Evolutionary conservation across 2,113 vertebrate genomes (phyloP).

Genomic region (Mus spicilegus): DNA sequence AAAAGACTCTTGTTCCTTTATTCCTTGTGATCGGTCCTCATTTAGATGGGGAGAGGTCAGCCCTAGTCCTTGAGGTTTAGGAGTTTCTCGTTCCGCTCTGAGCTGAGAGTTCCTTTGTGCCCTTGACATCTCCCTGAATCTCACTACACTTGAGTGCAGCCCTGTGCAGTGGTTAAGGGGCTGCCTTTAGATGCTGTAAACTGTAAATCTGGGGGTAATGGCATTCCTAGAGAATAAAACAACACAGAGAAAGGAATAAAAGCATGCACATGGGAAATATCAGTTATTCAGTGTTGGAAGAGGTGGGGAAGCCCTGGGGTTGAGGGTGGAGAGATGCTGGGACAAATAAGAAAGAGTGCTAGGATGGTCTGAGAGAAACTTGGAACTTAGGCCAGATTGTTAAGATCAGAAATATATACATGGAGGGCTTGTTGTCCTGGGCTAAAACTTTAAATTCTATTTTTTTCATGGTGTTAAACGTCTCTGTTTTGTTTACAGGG

Average conservation of each 20-base stretch:
- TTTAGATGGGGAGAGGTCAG: not conserved
- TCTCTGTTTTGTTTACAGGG: conserved; percentile 87
- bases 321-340: not conserved
- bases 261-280: not conserved
- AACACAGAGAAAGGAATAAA: not conserved
- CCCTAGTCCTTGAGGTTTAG: not conserved
- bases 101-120: not conserved
- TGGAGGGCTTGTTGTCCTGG: not conserved
- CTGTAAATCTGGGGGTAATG: not conserved
- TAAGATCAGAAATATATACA: not conserved
- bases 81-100: accelerated
- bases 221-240: not conserved
- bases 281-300: not conserved
- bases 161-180: conserved; percentile 6
- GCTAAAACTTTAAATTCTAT: not conserved
- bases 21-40: not conserved
- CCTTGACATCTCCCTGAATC: accelerated
- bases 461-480: not conserved
- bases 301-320: not conserved
- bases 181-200: not conserved
- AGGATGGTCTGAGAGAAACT: not conserved
- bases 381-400: not conserved
- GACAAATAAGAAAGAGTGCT: not conserved
- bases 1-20: not conserved
- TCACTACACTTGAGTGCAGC: accelerated